Base-by-base conservation (phyloP, 64 coral and sea anemone species). In the Acropora tenuis region DNA sequence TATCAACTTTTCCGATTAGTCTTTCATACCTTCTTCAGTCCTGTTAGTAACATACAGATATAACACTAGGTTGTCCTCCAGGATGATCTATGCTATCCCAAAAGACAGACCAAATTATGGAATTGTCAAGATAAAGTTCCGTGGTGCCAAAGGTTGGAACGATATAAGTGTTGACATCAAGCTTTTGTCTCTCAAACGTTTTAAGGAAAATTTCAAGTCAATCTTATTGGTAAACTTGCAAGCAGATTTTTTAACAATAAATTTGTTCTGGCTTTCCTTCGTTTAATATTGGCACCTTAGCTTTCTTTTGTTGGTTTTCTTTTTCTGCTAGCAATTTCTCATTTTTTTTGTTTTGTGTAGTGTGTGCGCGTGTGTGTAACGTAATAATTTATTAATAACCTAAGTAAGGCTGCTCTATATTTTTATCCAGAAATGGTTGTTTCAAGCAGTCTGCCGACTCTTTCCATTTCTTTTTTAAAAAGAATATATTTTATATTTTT, bases 141-240 rank as follows among this genome's bases (percentile, higher is more conserved):
- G 17, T 8, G 63, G 74, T 76, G 30, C 6, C 45, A 76, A 76
- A 76, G 40, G 11, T 76, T 76, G 74, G 74, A 44, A 42, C 45
- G 11, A 76, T 46, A 76, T 76, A 76, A 76, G 74, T 46, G 74
- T 45, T 76, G 74, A 76, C n/a, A 76, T 76, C 20, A 76, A 76
- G 3, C 6, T 76, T 41, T 0, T 76, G 6, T 41, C 74, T 46
- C 3, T 43, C 3, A 76, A 76, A 76, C 8, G n/a, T 43, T 76
- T 76, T 43, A 76, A 76, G 74, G 74, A 76, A 76, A 76, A 76
- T 40, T 41, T 44, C 1, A 76, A 43, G 44, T 76, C 74, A 13
- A 44, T 43, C 3, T 44, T 76, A 44, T 44, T 76, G 74, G 10
- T 41, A 76, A 76, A 43, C 5, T 55, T 55, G 50, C 50, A 55